phyloP scores from a whole-genome alignment of 2,797 vertebrate genomes.

The Arctocebus calabarensis region DNA sequence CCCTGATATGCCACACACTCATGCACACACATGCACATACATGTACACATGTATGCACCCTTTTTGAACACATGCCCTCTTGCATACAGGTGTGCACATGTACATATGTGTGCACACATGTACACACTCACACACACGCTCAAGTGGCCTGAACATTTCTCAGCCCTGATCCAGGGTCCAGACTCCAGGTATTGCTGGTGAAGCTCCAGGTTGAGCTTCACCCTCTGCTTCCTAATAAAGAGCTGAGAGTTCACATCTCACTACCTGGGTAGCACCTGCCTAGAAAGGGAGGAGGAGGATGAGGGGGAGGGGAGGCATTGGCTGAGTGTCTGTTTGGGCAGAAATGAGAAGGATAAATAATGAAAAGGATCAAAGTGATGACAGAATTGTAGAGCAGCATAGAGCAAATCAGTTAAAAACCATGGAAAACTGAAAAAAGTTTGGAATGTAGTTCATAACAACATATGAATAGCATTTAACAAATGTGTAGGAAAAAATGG shows the following conservation, averaged over 20 bases:
- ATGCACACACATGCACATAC: too few species aligned
- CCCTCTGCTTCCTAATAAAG: neutral
- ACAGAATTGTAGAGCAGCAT: neutral
- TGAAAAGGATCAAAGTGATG: neutral
- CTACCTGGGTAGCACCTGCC: too few species aligned
- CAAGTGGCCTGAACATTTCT: neutral
- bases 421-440: neutral
- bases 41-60: too few species aligned
- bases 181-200: neutral
- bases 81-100: accelerated
- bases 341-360: neutral
- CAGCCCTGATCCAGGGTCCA: neutral
- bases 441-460: neutral
- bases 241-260: neutral
- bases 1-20: too few species aligned
- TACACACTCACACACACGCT: neutral
- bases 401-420: neutral
- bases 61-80: too few species aligned
- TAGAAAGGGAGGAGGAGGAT: neutral
- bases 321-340: neutral
- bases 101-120: too few species aligned
- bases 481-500: neutral
- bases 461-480: neutral
- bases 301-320: neutral
- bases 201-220: neutral